phyloP scores from a whole-genome alignment of 2,113 vertebrate species.

The Tapirus terrestris region DNA sequence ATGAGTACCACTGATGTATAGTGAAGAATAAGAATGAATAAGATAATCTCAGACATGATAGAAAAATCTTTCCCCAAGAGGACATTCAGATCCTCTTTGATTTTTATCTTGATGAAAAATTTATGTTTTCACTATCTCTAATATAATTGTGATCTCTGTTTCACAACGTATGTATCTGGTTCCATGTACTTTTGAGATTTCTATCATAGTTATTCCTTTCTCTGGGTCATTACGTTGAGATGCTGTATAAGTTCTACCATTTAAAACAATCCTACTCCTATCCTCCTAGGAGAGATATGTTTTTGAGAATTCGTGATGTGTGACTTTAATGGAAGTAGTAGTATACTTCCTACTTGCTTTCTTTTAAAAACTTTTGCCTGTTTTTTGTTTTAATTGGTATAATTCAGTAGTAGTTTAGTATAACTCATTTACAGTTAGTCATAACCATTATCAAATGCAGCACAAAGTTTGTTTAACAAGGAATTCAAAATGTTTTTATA shows the following conservation, averaged over 20 bases:
- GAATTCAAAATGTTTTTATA: neutral
- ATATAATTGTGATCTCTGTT: neutral
- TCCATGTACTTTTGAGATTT: neutral
- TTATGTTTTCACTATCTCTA: neutral
- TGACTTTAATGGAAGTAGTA: neutral
- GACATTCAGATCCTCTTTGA: neutral
- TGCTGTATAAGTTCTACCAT: neutral
- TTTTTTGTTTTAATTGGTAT: neutral
- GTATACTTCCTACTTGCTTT: neutral
- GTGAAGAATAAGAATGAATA: neutral
- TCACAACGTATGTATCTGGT: neutral
- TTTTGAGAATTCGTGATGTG: neutral
- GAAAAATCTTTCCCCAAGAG: neutral
- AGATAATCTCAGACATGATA: neutral
- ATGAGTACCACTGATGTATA: neutral
- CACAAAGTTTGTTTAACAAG: neutral
- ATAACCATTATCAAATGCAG: neutral
- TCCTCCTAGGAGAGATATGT: neutral
- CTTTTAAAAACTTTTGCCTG: neutral
- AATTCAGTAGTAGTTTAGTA: neutral
- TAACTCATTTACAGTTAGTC: neutral
- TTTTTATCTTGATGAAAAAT: constrained; percentile 6
- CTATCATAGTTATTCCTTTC: neutral
- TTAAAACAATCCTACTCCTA: neutral
- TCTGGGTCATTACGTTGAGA: neutral